Evolutionary conservation across 2,888 invertebrate genomes (phyloP), one percentile per base, ranked within the genome.

Genomic region (Drosophila leonis): DNA sequence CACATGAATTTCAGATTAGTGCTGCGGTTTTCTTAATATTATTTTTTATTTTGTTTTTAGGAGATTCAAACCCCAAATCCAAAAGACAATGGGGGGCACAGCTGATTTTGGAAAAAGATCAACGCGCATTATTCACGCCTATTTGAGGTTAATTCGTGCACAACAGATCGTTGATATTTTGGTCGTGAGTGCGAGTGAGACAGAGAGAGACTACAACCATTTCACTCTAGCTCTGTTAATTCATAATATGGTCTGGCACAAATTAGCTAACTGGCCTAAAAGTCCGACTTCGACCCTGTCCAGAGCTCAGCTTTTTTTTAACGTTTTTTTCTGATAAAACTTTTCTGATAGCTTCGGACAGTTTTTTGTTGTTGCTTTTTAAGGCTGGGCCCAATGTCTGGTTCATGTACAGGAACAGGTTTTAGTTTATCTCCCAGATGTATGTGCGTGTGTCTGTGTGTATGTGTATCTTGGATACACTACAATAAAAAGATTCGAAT

Each of bases 101-200:
- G 80, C 74, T 74, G 65, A 73, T 69, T 69, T 70, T 77, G 3
- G 51, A 46, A 63, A 66, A 73, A 80, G 75, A 79, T 83, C 81
- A 66, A 54, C 51, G 67, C 57, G 68, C 72, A 86, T 86, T 88
- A 83, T 86, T 88, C 75, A 88, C 88, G 88, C 85, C 87, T 83
- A 71, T 80, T 82, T 88, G 86, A 75, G 75, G 82, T 75, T 83
- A 80, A 88, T 86, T 86, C 70, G 75, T 75, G 78, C 80, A 76
- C 75, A 74, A 65, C 63, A 83, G 80, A 86, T 85, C 78, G 15
- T 33, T 63, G 73, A 55, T 46, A 37, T 35, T 27, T 41, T 20
- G 4, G 24, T 15, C 24, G 4, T 15, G n/a, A 29, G 62, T 52
- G 62, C 27, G 46, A 65, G 56, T 7, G 56, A 31, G 41, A 41